Evolutionary conservation across 1,140 invertebrate species (phyloP).

Genomic region (Aphidius ervi): DNA sequence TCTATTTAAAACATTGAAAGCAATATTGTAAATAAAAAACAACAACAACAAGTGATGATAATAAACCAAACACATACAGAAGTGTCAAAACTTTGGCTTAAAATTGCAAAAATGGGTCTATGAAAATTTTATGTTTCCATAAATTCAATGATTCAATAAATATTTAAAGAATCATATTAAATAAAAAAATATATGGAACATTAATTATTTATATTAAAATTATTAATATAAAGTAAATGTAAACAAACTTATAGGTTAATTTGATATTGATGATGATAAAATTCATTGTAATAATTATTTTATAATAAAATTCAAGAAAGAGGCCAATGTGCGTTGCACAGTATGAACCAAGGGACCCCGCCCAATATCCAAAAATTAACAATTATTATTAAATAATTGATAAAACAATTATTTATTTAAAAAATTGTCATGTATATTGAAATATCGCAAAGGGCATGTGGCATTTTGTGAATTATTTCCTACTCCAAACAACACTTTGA

Average conservation of each 20-base stretch:
- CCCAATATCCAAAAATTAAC: constrained; percentile 33
- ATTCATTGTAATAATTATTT: constrained; percentile 25
- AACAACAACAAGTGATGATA: background rate
- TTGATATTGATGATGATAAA: background rate
- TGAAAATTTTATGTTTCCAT: constrained; percentile 56
- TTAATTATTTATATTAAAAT: constrained; percentile 57
- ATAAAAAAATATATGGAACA: constrained; percentile 55
- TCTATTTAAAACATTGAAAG: too few species aligned
- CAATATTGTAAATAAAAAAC: background rate
- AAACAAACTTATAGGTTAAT: constrained; percentile 59
- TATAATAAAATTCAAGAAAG: constrained; percentile 31
- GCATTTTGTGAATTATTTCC: constrained; percentile 32
- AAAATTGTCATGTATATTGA: constrained; percentile 26
- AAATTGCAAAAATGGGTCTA: constrained; percentile 75
- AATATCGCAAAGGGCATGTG: constrained; percentile 31
- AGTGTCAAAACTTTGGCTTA: constrained; percentile 54
- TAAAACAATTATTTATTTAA: constrained; percentile 26
- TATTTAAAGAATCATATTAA: constrained; percentile 50
- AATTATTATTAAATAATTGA: constrained; percentile 13
- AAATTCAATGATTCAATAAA: constrained; percentile 40
- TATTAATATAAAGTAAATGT: constrained; percentile 53
- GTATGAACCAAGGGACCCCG: constrained; percentile 31
- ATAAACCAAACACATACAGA: constrained; percentile 9
- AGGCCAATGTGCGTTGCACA: constrained; percentile 28
- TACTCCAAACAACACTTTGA: constrained; percentile 47